phyloP scores from a whole-genome alignment of 2,797 vertebrate species.

The Cyclopterus lumpus region DNA sequence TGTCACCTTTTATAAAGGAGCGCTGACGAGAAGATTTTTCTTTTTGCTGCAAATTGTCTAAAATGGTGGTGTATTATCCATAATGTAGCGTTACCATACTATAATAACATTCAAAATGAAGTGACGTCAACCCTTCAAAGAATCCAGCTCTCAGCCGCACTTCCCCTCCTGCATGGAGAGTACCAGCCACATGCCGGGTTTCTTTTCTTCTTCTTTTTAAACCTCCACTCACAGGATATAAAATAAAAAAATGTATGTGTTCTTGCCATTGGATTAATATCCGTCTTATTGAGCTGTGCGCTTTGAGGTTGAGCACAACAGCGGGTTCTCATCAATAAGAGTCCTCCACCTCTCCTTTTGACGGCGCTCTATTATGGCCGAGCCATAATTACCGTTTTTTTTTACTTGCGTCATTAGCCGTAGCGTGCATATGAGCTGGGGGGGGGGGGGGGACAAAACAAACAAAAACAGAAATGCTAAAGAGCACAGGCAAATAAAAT shows the following conservation, averaged over 20 bases:
- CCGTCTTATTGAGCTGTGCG: constrained; percentile 31
- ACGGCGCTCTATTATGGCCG: constrained; percentile 31
- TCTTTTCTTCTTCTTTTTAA: constrained; percentile 2
- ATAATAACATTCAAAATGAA: neutral
- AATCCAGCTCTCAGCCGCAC: neutral
- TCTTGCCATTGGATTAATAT: constrained; percentile 32
- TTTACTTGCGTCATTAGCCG: constrained; percentile 23
- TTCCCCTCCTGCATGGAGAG: neutral
- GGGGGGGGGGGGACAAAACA: too few relatives aligned
- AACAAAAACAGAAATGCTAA: constrained; percentile 32
- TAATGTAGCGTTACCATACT: too few relatives aligned
- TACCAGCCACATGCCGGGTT: neutral
- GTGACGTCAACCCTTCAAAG: neutral
- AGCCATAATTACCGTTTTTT: constrained; percentile 24
- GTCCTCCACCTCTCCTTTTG: constrained; percentile 36
- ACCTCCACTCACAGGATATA: constrained; percentile 17
- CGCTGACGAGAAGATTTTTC: neutral
- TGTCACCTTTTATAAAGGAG: neutral
- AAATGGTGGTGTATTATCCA: neutral
- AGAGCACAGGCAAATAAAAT: constrained; percentile 40
- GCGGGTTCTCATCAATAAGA: constrained; percentile 13
- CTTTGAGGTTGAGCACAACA: constrained; percentile 30
- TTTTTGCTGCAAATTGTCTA: neutral
- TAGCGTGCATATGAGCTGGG: neutral
- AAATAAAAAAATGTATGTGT: too few relatives aligned